Percentiles rank a stretch among this genome's conserved stretches.
These are phyloP conservation scores for Sympetrum striolatum DNA, from an alignment of 2,888 invertebrate genomes.

Conservation along the genomic window DNA sequence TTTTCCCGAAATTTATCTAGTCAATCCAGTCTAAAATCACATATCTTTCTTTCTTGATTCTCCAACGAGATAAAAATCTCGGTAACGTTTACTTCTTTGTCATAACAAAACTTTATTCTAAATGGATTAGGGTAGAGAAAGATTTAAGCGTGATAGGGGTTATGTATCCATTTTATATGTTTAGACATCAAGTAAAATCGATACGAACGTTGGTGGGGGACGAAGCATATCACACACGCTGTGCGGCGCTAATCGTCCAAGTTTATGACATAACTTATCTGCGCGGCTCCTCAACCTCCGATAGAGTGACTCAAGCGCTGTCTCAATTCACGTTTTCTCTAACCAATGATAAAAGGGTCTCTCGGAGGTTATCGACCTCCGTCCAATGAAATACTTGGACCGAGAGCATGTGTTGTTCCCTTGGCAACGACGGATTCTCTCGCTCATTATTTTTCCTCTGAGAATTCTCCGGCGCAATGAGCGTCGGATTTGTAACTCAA, in stretches of 20 bases:
- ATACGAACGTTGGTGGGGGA: background rate
- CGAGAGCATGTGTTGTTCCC: slow-evolving; percentile 10
- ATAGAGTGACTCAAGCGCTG: background rate
- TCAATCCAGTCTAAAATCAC: too few relatives aligned
- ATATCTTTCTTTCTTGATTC: too few relatives aligned
- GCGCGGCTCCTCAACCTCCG: background rate
- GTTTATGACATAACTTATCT: slow-evolving; percentile 16
- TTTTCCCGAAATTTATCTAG: too few relatives aligned
- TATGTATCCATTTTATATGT: background rate
- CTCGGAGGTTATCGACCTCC: slow-evolving; percentile 15
- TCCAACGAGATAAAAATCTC: too few relatives aligned
- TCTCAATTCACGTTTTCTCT: background rate
- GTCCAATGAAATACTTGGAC: background rate
- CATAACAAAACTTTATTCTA: too few relatives aligned
- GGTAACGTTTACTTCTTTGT: too few relatives aligned
- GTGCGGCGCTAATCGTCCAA: background rate
- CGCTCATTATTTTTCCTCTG: too few relatives aligned
- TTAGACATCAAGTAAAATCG: background rate
- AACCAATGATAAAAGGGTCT: slow-evolving; percentile 16
- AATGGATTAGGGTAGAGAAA: too few relatives aligned
- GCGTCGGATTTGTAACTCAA: too few relatives aligned
- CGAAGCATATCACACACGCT: background rate
- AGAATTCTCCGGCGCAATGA: too few relatives aligned
- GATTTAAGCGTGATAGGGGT: background rate
- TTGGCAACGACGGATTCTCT: slow-evolving; percentile 2